Base-by-base conservation (phyloP, 2,113 vertebrate species). In the Corvus moneduloides region DNA sequence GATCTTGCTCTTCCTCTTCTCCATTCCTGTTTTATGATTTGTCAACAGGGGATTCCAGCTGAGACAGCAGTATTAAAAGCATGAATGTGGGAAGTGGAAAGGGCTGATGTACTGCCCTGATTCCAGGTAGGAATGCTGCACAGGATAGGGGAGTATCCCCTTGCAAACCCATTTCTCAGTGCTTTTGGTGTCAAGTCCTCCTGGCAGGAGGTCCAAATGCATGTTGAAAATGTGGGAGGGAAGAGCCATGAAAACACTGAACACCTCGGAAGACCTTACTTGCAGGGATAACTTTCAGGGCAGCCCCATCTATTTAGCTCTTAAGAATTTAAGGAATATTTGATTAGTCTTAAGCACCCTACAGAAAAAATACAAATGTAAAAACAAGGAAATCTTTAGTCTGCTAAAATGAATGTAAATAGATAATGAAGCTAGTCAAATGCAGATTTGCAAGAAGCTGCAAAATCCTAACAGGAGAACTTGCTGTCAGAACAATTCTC, bases 91-190 rank as follows among this genome's bases (percentile, higher is more conserved):
- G 12, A 66, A 76, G 12, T 30, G 27, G 49, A 30, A 59, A 68
- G 49, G 52, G n/a, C 27, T 75, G 49, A 17, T 64, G 44, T 13
- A 32, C 30, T 17, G 58, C 63, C 39, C 39, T 55, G 11, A n/a
- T 35, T 54, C 33, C 59, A 51, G 26, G 27, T 20, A 23, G 63
- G 73, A 89, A 77, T 63, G 11, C 63, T 74, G 46, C 12, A 13
- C 10, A 39, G 39, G 16, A 11, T 0, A 51, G 19, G 16, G 54
- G 6, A 76, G 23, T 11, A 14, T 43, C 37, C 16, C 37, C 44
- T 32, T 66, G 46, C 52, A 16, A 61, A 12, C 13, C 18, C 1
- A 0, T 11, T 5, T n/a, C 71, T 77, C 3, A 1, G 5, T 79
- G 56, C 16, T 26, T 28, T 9, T 75, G 30, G 12, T 93, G 52